Conservation (phyloP, 2,888 invertebrate species). For the Euspilapteryx auroguttella region DNA sequence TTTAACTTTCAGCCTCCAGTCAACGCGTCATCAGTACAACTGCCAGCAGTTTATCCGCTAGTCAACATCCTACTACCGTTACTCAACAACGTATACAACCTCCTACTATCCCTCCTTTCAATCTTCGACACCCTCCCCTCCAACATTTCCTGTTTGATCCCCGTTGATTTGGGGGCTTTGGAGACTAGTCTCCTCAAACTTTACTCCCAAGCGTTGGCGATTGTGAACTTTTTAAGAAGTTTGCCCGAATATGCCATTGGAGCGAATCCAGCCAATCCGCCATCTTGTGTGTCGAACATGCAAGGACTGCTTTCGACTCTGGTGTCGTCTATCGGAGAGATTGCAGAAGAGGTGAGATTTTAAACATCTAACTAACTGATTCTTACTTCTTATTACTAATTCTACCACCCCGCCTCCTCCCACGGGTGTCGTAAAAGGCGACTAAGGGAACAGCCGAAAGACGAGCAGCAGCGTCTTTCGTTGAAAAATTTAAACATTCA, state of each 20-base stretch:
- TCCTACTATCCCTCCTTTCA: conserved; percentile 39
- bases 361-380: too few species aligned
- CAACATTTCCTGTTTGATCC: conserved; percentile 36
- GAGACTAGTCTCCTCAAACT: conserved; percentile 42
- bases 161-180: conserved; percentile 38
- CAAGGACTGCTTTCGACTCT: conserved; percentile 30
- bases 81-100: conserved; percentile 48
- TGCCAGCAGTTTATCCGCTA: conserved; percentile 46
- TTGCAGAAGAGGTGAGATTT: conserved; percentile 42
- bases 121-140: conserved; percentile 47
- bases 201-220: conserved; percentile 44
- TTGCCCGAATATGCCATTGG: conserved; percentile 41
- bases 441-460: too few species aligned
- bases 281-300: conserved; percentile 20
- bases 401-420: too few species aligned
- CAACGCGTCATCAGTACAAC: conserved; percentile 25
- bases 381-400: too few species aligned
- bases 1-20: conserved; percentile 28
- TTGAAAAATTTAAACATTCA: too few species aligned
- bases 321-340: conserved; percentile 22
- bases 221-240: conserved; percentile 36
- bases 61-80: conserved; percentile 46
- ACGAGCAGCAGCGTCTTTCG: too few species aligned
- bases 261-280: conserved; percentile 31
- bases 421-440: too few species aligned